Evolutionary conservation across 2,888 invertebrate species (phyloP), one percentile per base, ranked within the genome.

Genomic region (Idaea dimidiata): DNA sequence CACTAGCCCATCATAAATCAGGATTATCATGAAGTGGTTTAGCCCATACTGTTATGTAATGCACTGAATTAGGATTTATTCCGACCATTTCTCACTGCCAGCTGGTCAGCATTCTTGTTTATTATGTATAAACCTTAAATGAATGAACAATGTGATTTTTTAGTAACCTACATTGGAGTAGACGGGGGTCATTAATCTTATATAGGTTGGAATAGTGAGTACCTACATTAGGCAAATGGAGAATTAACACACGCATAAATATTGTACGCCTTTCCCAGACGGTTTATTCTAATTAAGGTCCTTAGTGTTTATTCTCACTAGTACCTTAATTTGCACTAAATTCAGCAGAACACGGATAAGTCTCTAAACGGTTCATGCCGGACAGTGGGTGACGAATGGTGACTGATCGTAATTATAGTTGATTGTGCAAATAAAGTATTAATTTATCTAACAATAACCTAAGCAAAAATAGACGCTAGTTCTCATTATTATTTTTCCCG

Each of bases 31-130:
- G 73, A 71, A 72, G 73, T 70, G 72, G 71, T 71, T 71, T 68
- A 71, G 72, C 61, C 70, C 68, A 69, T 73, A 66, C 70, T 59
- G 74, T 78, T 78, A 79, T 81, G 79, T 82, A 82, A 82, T 82
- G 81, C 79, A 82, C 75, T 77, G 79, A 80, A 83, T 83, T 81
- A 83, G 79, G 79, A 83, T 85, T 82, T 83, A 82, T 81, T 78
- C 63, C 66, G 62, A 69, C 78, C 78, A 80, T 83, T 78, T 77
- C 76, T 82, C 81, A 81, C 79, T 74, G 75, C 73, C 71, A 72
- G 72, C 72, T 72, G 73, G 72, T 69, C 71, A 64, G 65, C 66
- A 74, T 66, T 69, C 73, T 71, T 70, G 75, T 80, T 78, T 78
- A 81, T 79, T 81, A 79, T 80, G 77, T 72, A 78, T 73, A 68